These are phyloP conservation scores for Acrossocheilus wenchowensis DNA, from an alignment of 2,797 vertebrate species.

Conservation along the genomic window DNA sequence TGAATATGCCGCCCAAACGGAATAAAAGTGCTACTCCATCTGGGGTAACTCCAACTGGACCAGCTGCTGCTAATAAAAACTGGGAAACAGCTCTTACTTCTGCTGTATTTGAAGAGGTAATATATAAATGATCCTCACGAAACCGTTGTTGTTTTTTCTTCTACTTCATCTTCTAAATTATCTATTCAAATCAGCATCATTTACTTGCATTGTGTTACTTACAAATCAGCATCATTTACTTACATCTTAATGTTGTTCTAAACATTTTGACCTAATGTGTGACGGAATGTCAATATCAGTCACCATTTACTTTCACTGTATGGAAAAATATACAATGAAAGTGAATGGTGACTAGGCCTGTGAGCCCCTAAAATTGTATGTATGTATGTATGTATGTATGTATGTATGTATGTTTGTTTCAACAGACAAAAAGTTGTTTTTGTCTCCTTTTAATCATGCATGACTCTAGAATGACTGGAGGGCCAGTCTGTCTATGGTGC, in stretches of 20 bases:
- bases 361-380: too few relatives aligned
- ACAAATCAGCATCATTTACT: neutral
- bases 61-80: constrained; percentile 50
- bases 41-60: constrained; percentile 13
- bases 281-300: neutral
- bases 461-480: constrained; percentile 83
- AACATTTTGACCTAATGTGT: neutral
- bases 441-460: neutral
- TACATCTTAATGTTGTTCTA: neutral
- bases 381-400: too few relatives aligned
- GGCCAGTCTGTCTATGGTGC: constrained; percentile 79
- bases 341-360: neutral
- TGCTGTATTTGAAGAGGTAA: constrained; percentile 74
- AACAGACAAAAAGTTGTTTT: neutral
- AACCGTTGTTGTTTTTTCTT: neutral
- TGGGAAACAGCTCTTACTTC: constrained; percentile 69
- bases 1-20: constrained; percentile 69
- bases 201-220: neutral
- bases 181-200: neutral
- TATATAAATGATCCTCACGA: neutral
- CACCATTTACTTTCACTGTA: neutral
- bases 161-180: neutral
- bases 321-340: neutral
- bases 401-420: neutral
- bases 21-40: constrained; percentile 62